Evolutionary conservation across 2,888 invertebrate genomes (phyloP), one percentile per base, ranked within the genome.

Genomic region (Drosophila imparisetae): DNA sequence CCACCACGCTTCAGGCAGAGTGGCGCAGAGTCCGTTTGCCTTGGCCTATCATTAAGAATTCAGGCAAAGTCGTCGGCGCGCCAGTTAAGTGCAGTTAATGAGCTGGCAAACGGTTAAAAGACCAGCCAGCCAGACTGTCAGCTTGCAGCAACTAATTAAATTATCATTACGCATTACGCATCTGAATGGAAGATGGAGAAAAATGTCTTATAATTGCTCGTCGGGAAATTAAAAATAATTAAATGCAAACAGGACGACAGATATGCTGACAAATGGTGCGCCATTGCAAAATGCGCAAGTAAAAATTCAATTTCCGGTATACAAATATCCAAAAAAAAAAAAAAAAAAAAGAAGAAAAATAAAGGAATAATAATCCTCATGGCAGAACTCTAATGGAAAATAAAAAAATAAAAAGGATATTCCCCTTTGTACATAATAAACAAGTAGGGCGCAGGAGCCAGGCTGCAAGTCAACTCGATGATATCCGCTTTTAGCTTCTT

Each of bases 61-160:
- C 80, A 85, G 60, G 65, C 82, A 89, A 83, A 73, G 71, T 71
- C 68, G 71, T 38, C 49, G 54, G 53, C 42, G 49, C 71, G 71
- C 34, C 70, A 42, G 66, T 89, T 85, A 89, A 85, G 86, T 89
- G 85, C 90, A 90, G 66, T 89, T 85, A 88, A 88, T 89, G 85
- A 80, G 80, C 64, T 66, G 72, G 67, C 75, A 81, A 81, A 68
- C 55, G 67, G 66, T 72, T 66, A 75, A 74, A 64, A 61, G 73
- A 54, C 10, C 80, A 82, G 50, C 69, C 60, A 83, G n/a, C 40
- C 7, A 11, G 45, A 15, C 24, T 24, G 24, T 45, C 45, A 24
- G 45, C 86, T 89, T 78, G 83, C 81, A 86, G 81, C 83, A 86
- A 66, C 90, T 89, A 89, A 86, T 89, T 86, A 88, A 89, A 88